Percentiles rank a stretch among this genome's conserved stretches.
phyloP scores from a whole-genome alignment of 2,113 vertebrate genomes.

The Labeo rohita region DNA sequence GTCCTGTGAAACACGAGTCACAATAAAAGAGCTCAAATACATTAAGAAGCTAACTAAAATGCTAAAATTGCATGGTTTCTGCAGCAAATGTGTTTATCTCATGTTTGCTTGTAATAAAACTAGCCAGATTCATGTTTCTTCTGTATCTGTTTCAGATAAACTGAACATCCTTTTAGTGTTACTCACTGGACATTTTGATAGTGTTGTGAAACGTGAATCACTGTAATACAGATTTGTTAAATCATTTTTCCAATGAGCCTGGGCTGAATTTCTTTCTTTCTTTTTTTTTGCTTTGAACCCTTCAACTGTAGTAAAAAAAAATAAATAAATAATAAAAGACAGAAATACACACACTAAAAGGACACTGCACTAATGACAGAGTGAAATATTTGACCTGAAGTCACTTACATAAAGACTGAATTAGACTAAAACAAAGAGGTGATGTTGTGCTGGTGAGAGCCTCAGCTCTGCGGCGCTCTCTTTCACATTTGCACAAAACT shows the following conservation, averaged over 20 bases:
- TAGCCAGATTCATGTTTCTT: background rate
- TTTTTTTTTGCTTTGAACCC: background rate
- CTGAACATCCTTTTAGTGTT: background rate
- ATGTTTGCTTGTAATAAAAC: background rate
- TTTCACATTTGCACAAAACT: constrained; percentile 82
- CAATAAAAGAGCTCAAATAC: background rate
- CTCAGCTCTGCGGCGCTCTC: constrained; percentile 52
- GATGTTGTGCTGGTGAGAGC: constrained; percentile 17
- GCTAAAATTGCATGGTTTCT: background rate
- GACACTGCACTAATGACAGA: constrained; percentile 38
- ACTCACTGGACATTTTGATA: background rate
- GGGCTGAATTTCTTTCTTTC: background rate
- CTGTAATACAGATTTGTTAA: background rate
- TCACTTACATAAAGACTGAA: constrained; percentile 30
- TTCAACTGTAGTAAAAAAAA: background rate
- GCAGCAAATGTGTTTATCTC: background rate
- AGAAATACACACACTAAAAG: constrained; percentile 44
- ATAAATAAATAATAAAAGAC: background rate
- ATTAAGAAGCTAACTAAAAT: background rate
- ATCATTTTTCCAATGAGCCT: background rate
- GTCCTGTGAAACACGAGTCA: background rate
- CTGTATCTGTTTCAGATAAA: background rate
- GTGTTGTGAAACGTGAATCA: background rate
- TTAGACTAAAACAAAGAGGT: constrained; percentile 53
- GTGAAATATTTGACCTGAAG: constrained; percentile 40